Evolutionary conservation across 2,888 invertebrate genomes (phyloP).

Genomic region (Lepidocyrtinus sp.): DNA sequence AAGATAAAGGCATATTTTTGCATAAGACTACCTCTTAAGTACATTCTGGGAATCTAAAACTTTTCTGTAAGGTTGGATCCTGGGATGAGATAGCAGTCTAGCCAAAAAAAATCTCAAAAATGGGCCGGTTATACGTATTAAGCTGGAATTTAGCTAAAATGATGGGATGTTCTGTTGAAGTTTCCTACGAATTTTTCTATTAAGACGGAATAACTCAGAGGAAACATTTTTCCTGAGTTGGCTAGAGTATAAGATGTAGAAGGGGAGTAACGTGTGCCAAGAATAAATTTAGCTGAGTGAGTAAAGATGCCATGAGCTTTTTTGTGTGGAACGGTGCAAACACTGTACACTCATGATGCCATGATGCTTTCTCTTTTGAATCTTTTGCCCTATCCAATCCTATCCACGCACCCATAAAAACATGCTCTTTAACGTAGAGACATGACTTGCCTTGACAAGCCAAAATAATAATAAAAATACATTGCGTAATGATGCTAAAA

Average conservation of each 20-base stretch:
- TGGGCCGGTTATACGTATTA: conserved; percentile 17
- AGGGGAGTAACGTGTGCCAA: conserved; percentile 37
- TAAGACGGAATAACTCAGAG: neutral
- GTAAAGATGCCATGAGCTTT: conserved; percentile 20
- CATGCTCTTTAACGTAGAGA: conserved; percentile 30
- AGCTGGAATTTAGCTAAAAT: conserved; percentile 40
- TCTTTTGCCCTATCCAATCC: too few relatives aligned
- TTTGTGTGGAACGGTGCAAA: neutral
- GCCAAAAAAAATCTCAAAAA: conserved; percentile 24
- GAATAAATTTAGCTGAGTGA: conserved; percentile 4
- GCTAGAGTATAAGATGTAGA: neutral
- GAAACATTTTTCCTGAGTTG: conserved; percentile 20
- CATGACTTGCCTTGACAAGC: conserved; percentile 45
- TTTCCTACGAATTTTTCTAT: conserved; percentile 26
- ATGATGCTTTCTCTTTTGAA: neutral
- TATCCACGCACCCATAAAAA: conserved; percentile 10
- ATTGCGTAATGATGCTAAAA: conserved; percentile 4
- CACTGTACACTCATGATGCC: too few relatives aligned
- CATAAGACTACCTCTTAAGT: neutral
- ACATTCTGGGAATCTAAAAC: neutral
- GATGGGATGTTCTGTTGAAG: conserved; percentile 34
- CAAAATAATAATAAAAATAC: conserved; percentile 39
- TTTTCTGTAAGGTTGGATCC: neutral
- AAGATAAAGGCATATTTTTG: neutral
- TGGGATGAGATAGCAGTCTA: conserved; percentile 1